phyloP scores from a whole-genome alignment of 2,113 vertebrate species.

The Stigmatopora nigra region DNA sequence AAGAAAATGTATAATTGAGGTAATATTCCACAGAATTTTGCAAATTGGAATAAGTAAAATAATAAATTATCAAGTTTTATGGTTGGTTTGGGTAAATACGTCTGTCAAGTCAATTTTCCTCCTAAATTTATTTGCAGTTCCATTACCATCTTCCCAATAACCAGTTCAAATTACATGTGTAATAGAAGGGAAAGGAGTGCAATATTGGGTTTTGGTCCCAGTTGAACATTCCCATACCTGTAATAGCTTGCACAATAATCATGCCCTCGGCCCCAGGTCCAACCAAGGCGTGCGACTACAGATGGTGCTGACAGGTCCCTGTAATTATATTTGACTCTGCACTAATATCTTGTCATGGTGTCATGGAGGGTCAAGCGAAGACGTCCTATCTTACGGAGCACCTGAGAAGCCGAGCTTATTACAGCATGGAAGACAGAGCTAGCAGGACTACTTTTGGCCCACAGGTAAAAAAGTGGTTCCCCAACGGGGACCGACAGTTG shows the following conservation, averaged over 20 bases:
- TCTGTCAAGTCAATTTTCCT: neutral
- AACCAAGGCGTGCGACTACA: conserved; percentile 12
- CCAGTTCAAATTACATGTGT: neutral
- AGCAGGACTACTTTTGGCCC: conserved; percentile 45
- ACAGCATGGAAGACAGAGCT: conserved; percentile 31
- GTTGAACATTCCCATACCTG: conserved; percentile 10
- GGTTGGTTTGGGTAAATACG: neutral
- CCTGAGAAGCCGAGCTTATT: conserved; percentile 53
- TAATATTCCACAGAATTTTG: no score
- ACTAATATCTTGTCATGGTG: conserved; percentile 42
- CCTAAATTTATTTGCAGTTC: neutral
- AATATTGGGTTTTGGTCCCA: conserved; percentile 10
- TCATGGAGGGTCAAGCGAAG: conserved; percentile 29
- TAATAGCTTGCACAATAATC: conserved; percentile 26
- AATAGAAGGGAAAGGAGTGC: neutral
- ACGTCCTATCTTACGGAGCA: conserved; percentile 48
- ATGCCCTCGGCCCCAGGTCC: conserved; percentile 9
- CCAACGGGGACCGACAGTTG: conserved; percentile 54
- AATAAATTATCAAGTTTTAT: no score
- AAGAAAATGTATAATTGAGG: no score
- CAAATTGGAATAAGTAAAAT: no score
- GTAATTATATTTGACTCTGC: conserved; percentile 52
- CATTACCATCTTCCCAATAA: neutral
- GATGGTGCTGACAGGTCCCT: conserved; percentile 37
- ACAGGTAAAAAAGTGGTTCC: conserved; percentile 37